Evolutionary conservation across 2,888 invertebrate genomes (phyloP).

Genomic region (Scaptomyza caliginosa): DNA sequence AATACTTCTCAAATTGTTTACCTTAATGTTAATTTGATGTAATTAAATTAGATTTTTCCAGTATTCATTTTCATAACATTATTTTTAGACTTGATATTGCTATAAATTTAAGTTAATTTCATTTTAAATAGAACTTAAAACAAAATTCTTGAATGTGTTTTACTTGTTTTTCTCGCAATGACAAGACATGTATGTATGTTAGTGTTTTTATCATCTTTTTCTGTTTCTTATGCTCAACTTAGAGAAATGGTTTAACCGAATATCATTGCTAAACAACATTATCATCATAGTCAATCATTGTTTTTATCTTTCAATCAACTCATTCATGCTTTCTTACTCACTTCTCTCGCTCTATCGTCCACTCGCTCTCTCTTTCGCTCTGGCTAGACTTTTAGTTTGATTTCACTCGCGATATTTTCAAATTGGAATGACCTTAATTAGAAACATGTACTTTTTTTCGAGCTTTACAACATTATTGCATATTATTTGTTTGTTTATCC

Average conservation of each 20-base stretch:
- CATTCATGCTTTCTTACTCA: conserved; percentile 36
- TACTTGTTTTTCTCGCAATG: conserved; percentile 51
- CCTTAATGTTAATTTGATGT: conserved; percentile 41
- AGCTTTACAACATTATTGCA: conserved; percentile 63
- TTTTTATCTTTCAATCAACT: conserved; percentile 37
- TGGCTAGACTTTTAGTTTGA: conserved; percentile 57
- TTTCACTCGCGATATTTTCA: conserved; percentile 78
- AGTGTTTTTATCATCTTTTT: conserved; percentile 11
- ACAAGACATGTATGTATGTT: conserved; percentile 41
- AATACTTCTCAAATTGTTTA: conserved; percentile 78
- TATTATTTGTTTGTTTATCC: conserved; percentile 28
- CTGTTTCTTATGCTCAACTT: conserved; percentile 17
- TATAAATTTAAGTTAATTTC: conserved; percentile 58
- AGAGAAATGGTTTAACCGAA: conserved; percentile 16
- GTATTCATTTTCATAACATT: conserved; percentile 24
- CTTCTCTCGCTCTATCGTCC: conserved; percentile 26
- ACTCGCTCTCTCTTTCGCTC: conserved; percentile 20
- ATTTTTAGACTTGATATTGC: conserved; percentile 30
- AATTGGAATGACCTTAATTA: conserved; percentile 79
- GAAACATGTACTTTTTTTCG: conserved; percentile 76
- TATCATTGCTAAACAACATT: conserved; percentile 11
- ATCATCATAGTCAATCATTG: conserved; percentile 10
- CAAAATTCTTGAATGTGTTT: conserved; percentile 79
- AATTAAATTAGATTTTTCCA: conserved; percentile 42
- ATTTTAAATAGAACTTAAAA: conserved; percentile 77